Conservation (phyloP, 2,888 invertebrate species). For the Tachina lurida region DNA sequence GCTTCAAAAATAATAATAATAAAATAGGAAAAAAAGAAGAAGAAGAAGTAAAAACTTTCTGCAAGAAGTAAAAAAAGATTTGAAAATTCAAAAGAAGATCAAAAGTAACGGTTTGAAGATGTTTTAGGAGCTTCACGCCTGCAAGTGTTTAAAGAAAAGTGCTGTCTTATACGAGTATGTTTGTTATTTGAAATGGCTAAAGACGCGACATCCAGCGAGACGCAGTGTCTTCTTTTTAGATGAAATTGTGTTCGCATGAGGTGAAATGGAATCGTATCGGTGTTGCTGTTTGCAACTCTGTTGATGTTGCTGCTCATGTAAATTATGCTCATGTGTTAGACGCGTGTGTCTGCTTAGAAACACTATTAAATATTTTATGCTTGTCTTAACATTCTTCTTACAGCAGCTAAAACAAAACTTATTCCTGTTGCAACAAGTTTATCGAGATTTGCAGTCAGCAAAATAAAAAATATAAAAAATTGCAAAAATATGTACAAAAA, state of each 20-base stretch:
- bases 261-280: constrained; percentile 38
- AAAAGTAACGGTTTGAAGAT: constrained; percentile 43
- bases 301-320: constrained; percentile 58
- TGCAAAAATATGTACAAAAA: constrained; percentile 1
- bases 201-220: not conserved
- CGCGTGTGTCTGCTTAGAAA: constrained; percentile 54
- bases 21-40: not conserved
- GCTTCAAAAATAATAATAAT: not conserved
- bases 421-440: constrained; percentile 44
- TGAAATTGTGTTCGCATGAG: constrained; percentile 24
- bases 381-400: constrained; percentile 38
- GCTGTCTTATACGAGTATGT: constrained; percentile 1
- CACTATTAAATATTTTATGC: constrained; percentile 52
- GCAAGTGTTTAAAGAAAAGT: constrained; percentile 22
- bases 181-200: not conserved
- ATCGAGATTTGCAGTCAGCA: constrained; percentile 23
- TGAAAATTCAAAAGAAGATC: constrained; percentile 31
- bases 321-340: constrained; percentile 67
- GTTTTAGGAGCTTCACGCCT: constrained; percentile 51
- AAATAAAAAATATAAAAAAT: not conserved
- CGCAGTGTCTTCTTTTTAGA: constrained; percentile 13
- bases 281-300: constrained; percentile 19
- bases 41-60: not conserved
- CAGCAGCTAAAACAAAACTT: constrained; percentile 19
- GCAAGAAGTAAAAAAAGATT: not conserved